Evolutionary conservation across 1,140 invertebrate species (phyloP), one percentile per base, ranked within the genome.

Genomic region (Leptinotarsa lineolata): DNA sequence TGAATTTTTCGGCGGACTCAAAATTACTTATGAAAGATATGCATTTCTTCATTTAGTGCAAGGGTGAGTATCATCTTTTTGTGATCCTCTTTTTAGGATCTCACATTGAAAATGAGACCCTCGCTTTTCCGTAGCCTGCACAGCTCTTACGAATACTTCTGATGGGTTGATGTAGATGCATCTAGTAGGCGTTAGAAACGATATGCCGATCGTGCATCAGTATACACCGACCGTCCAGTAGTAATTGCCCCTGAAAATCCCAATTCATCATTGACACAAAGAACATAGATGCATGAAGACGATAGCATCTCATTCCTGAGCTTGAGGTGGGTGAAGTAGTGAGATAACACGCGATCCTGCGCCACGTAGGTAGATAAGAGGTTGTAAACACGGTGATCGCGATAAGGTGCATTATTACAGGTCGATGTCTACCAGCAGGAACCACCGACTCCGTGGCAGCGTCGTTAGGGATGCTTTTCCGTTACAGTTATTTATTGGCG

Each of bases 301-400:
- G 68, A 69, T 69, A 69, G 21, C 68, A 69, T 69, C 68, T 58
- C n/a, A 16, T 16, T 20, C 68, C n/a, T 18, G 24, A 69, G 21
- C 68, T 69, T 46, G 68, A 48, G 46, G 68, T 45, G 45, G 21
- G 48, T 69, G 68, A 69, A 69, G 68, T 69, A 69, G 68, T 30
- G 68, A 54, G 59, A 72, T 71, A 67, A 72, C 71, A 72, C 64
- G 70, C 70, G 65, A 75, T 70, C 64, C 70, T 72, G 74, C 70
- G 45, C 54, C 61, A 71, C 65, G 74, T 70, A 68, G 74, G 74
- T 66, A 68, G 76, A 78, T 78, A 78, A 78, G 72, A 73, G 74
- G 72, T 74, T 78, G 76, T 78, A 78, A 78, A 78, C 76, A 78
- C 61, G 74, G 60, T 65, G 72, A 78, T 78, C 54, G 65, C 58